phyloP scores from a whole-genome alignment of 2,888 invertebrate species.

The Colletes collaris region DNA sequence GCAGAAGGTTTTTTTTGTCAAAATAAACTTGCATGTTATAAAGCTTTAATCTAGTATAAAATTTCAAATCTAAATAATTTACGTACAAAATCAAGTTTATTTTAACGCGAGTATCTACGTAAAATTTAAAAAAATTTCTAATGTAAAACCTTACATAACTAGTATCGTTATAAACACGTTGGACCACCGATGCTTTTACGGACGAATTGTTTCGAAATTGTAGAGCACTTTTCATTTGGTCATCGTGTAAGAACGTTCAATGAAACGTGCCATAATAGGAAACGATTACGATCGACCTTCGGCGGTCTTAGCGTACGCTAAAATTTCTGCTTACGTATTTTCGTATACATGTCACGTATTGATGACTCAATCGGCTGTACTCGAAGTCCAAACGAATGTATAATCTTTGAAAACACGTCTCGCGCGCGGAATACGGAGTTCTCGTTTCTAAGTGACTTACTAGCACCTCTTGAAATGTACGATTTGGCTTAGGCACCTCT shows the following conservation, averaged over 20 bases:
- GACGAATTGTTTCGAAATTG: background rate
- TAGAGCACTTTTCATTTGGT: background rate
- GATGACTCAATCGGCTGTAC: slow-evolving; percentile 68
- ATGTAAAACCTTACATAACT: too few relatives aligned
- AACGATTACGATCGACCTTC: slow-evolving; percentile 64
- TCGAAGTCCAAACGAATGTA: slow-evolving; percentile 22
- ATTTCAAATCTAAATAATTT: too few relatives aligned
- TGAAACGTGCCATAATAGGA: slow-evolving; percentile 45
- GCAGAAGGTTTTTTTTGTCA: too few relatives aligned
- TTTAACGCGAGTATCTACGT: too few relatives aligned
- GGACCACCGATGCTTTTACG: background rate
- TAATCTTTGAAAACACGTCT: slow-evolving; percentile 25
- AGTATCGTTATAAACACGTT: background rate
- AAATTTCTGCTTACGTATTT: slow-evolving; percentile 60
- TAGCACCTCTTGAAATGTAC: background rate
- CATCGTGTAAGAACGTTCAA: slow-evolving; percentile 5
- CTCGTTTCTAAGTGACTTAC: background rate
- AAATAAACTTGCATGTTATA: too few relatives aligned
- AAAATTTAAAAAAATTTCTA: too few relatives aligned
- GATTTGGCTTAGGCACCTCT: too few relatives aligned
- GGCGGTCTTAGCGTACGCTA: slow-evolving; percentile 48
- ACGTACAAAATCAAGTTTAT: too few relatives aligned
- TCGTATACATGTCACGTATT: slow-evolving; percentile 65
- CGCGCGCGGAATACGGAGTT: background rate
- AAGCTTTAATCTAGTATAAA: too few relatives aligned